Evolutionary conservation across 1,140 invertebrate species (phyloP).

Genomic region (Drosophila cardini): DNA sequence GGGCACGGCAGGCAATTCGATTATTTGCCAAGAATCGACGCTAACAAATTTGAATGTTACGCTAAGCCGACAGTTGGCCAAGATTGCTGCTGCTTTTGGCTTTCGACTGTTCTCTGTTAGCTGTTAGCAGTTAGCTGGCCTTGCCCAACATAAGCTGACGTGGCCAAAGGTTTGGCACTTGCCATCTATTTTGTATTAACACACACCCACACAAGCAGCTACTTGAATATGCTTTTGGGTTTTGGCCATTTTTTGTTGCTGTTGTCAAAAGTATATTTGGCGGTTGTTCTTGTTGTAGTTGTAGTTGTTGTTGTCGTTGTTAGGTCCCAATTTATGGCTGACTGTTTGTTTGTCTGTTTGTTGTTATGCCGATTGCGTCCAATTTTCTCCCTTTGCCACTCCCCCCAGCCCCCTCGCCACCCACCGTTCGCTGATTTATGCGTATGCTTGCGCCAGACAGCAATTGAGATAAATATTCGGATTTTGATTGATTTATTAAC

Average conservation of each 20-base stretch:
- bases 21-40: slow-evolving; percentile 69
- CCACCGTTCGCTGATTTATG: slow-evolving; percentile 63
- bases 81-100: slow-evolving; percentile 3
- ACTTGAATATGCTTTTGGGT: slow-evolving; percentile 14
- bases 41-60: slow-evolving; percentile 77
- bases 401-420: too few species aligned
- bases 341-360: slow-evolving; percentile 46
- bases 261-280: slow-evolving; percentile 38
- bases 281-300: slow-evolving; percentile 50
- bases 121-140: slow-evolving; percentile 3
- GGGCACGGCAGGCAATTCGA: slow-evolving; percentile 76
- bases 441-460: slow-evolving; percentile 34
- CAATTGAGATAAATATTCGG: slow-evolving; percentile 45
- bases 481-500: slow-evolving; percentile 53
- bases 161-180: slow-evolving; percentile 48
- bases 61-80: slow-evolving; percentile 59
- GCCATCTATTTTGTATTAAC: slow-evolving; percentile 1
- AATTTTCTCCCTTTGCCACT: neutral
- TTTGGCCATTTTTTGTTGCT: slow-evolving; percentile 50
- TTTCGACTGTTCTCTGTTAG: neutral
- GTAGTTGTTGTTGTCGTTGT: slow-evolving; percentile 52
- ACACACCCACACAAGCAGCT: slow-evolving; percentile 3
- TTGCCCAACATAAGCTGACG: slow-evolving; percentile 60
- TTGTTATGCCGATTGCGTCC: slow-evolving; percentile 31
- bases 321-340: slow-evolving; percentile 65